A percentile compares a stretch with the other conserved stretches of the same genome.
phyloP scores from a whole-genome alignment of 1,140 invertebrate species.

The Drosophila ogumai region DNA sequence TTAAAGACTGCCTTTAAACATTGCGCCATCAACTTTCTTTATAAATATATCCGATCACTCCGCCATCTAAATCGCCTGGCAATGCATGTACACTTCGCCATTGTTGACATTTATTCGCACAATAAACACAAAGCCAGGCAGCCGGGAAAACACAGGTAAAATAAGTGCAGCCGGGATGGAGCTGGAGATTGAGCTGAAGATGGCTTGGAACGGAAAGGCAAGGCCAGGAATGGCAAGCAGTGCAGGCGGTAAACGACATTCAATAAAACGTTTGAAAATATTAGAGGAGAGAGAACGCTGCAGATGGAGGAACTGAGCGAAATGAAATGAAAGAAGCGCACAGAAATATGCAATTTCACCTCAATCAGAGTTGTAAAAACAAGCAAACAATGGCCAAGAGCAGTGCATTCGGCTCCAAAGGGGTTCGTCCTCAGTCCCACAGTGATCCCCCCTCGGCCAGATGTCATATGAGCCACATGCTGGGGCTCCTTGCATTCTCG shows the following conservation, averaged over 20 bases:
- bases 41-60: constrained; percentile 18
- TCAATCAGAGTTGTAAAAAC: constrained; percentile 82
- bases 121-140: constrained; percentile 59
- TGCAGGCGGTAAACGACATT: constrained; percentile 60
- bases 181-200: constrained; percentile 7
- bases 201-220: constrained; percentile 26
- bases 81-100: constrained; percentile 35
- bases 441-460: not conserved
- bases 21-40: not conserved
- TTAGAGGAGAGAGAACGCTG: constrained; percentile 16
- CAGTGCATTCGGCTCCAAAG: constrained; percentile 30
- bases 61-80: constrained; percentile 27
- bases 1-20: constrained; percentile 1
- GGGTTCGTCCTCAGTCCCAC: no score
- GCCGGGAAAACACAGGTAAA: constrained; percentile 27
- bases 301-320: constrained; percentile 31
- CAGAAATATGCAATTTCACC: constrained; percentile 83
- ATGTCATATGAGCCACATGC: constrained; percentile 63
- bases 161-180: constrained; percentile 19
- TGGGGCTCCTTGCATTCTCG: constrained; percentile 36
- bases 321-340: constrained; percentile 75
- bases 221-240: constrained; percentile 18
- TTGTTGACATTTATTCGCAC: constrained; percentile 66
- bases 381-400: constrained; percentile 75
- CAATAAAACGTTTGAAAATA: constrained; percentile 81